A percentile compares a stretch with the other conserved stretches of the same genome.
phyloP scores from a whole-genome alignment of 2,797 vertebrate species.

The Rhynchonycteris naso region DNA sequence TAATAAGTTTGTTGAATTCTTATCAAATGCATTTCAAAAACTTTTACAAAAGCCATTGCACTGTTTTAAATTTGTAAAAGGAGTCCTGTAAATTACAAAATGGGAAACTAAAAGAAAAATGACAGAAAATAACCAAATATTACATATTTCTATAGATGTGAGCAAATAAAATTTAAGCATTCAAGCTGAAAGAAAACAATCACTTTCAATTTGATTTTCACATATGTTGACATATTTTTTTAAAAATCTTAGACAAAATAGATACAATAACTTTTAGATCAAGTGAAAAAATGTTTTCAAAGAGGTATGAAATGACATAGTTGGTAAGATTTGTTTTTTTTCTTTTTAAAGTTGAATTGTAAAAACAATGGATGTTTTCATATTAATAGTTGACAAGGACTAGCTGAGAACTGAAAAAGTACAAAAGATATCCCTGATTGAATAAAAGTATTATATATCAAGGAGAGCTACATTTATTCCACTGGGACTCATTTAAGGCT shows the following conservation, averaged over 20 bases:
- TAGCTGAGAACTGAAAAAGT: not conserved
- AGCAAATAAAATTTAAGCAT: not conserved
- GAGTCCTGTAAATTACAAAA: not conserved
- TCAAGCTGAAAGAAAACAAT: not conserved
- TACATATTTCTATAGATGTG: not conserved
- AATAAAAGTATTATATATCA: constrained; percentile 19
- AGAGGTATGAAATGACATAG: not conserved
- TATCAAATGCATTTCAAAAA: not conserved
- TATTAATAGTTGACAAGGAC: not conserved
- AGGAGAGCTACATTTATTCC: not conserved
- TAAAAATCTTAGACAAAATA: not conserved
- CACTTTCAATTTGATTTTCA: not conserved
- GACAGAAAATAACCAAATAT: not conserved
- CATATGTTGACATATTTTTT: not conserved
- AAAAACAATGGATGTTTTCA: not conserved
- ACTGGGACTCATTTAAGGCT: not conserved
- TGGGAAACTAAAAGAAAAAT: not conserved
- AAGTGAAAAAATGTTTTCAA: not conserved
- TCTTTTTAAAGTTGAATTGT: not conserved
- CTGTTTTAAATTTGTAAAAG: not conserved
- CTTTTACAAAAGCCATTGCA: not conserved
- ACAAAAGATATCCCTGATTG: not conserved
- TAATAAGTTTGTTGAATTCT: not conserved
- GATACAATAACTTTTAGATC: not conserved
- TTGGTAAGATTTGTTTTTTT: not conserved